Evolutionary conservation across 2,888 invertebrate genomes (phyloP), one percentile per base, ranked within the genome.

Genomic region (Thera britannica): DNA sequence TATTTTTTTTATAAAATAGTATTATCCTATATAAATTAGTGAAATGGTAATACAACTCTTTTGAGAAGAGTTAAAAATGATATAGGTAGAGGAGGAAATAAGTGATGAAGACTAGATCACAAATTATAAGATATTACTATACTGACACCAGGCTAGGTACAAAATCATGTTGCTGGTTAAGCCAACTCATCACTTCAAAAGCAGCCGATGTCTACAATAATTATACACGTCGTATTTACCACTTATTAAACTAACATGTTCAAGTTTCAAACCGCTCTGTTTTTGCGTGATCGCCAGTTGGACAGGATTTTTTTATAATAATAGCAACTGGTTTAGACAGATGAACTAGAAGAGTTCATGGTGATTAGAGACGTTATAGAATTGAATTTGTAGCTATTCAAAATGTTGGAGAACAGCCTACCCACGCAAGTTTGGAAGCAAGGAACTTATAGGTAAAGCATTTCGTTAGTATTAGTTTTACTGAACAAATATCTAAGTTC

Each of bases 261-360:
- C 74, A 72, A 72, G 73, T 78, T 70, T 75, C 75, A 77, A 46
- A 73, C 70, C 68, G 76, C 75, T 77, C 73, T 70, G 71, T 82
- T 82, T 82, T 82, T 80, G 71, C 77, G 74, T 74, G 61, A 64
- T 72, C 63, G 77, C 80, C 72, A 55, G 82, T 77, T 70, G 41
- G 62, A 77, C 83, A 51, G 75, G 81, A 67, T 79, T 77, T 81
- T 77, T 77, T 75, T 62, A 66, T 77, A 76, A 77, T 79, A 70
- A 79, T 75, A 68, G 67, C 68, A 76, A 80, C 81, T 75, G 76
- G 81, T 81, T 78, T 75, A 64, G 62, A 73, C 65, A 74, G 72
- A 68, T 72, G 68, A 72, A 70, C 70, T 72, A 65, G 44, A 51
- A 58, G 70, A 58, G 65, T 63, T 54, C 56, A 63, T 67, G 55